Evolutionary conservation across 2,888 invertebrate genomes (phyloP).

Genomic region (Nomada fabriciana): DNA sequence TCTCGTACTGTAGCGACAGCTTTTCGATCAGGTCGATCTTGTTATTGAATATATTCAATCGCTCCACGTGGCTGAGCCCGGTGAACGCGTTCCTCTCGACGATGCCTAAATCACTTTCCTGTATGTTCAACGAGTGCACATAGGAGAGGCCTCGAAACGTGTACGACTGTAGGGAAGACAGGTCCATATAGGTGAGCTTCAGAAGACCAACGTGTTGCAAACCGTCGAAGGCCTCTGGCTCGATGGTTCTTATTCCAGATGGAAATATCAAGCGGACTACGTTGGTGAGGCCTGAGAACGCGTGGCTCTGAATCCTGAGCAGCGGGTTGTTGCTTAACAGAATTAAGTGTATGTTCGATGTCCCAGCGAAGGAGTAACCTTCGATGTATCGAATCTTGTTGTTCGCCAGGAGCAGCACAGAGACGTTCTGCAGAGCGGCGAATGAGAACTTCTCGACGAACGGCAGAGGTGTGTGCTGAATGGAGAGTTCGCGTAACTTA

Average conservation of each 20-base stretch:
- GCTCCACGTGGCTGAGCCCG: conserved; percentile 90
- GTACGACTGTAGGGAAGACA: conserved; percentile 89
- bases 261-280: conserved; percentile 94
- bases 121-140: conserved; percentile 90
- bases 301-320: conserved; percentile 91
- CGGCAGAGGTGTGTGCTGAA: conserved; percentile 93
- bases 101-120: conserved; percentile 93
- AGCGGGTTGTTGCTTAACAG: conserved; percentile 94
- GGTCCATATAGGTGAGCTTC: conserved; percentile 93
- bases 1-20: conserved; percentile 87
- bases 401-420: conserved; percentile 89
- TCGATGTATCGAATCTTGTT: conserved; percentile 90
- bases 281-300: conserved; percentile 93
- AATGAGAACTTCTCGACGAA: conserved; percentile 94
- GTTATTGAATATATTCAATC: conserved; percentile 92
- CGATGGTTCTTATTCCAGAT: conserved; percentile 90
- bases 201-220: conserved; percentile 93
- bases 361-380: conserved; percentile 94
- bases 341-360: conserved; percentile 92
- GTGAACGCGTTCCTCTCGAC: conserved; percentile 91
- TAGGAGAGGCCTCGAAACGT: conserved; percentile 92
- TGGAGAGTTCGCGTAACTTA: conserved; percentile 91
- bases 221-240: conserved; percentile 92
- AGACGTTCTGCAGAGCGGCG: conserved; percentile 92
- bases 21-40: conserved; percentile 93